These are phyloP conservation scores for Phortica magna DNA, from an alignment of 2,888 invertebrate genomes.

Conservation along the genomic window DNA sequence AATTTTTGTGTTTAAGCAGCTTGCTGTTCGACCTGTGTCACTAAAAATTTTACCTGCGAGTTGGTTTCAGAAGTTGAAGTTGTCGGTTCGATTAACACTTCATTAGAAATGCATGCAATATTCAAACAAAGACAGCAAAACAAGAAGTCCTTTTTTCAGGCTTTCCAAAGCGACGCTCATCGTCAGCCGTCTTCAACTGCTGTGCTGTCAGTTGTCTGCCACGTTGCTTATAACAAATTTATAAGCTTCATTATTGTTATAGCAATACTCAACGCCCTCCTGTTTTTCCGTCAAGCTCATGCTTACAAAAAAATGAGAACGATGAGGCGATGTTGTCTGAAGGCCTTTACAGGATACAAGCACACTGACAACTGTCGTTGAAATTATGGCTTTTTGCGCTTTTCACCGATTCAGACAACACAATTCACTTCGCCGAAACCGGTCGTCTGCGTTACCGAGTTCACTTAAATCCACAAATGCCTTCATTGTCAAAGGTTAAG, in stretches of 20 bases:
- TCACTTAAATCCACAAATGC: constrained; percentile 12
- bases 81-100: constrained; percentile 30
- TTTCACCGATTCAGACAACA: constrained; percentile 8
- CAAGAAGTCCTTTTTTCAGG: background rate
- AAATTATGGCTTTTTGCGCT: constrained; percentile 22
- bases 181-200: background rate
- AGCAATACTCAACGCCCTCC: background rate
- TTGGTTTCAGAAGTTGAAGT: background rate
- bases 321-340: too few relatives aligned
- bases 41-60: background rate
- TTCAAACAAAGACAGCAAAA: constrained; percentile 2
- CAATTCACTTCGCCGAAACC: background rate
- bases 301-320: background rate
- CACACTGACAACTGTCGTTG: constrained; percentile 12
- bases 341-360: background rate
- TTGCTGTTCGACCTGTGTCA: too few relatives aligned
- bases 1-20: too few relatives aligned
- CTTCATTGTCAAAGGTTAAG: background rate
- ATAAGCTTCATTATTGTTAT: constrained; percentile 26
- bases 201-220: constrained; percentile 6
- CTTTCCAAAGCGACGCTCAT: background rate
- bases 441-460: constrained; percentile 10
- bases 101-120: constrained; percentile 30
- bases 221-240: constrained; percentile 27
- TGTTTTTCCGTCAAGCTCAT: too few relatives aligned